These are phyloP conservation scores for Neoarius graeffei DNA, from an alignment of 2,113 vertebrate species.

Conservation along the genomic window DNA sequence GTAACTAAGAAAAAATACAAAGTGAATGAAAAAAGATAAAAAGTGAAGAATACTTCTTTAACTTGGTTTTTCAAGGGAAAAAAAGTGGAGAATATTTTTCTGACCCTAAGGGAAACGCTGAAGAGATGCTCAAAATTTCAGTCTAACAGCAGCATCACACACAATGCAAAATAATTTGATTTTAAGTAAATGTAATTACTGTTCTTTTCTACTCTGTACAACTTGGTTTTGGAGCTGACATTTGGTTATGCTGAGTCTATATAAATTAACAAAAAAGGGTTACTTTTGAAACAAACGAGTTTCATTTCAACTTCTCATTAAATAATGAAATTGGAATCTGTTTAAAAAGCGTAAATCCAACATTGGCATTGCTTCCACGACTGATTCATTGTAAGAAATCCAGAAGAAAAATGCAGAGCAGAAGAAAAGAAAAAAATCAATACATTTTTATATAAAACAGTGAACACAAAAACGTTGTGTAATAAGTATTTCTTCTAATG, in stretches of 20 bases:
- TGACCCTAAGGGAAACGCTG: too few relatives aligned
- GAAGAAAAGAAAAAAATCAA: neutral
- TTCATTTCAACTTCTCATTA: neutral
- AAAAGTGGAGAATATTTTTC: too few relatives aligned
- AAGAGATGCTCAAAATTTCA: too few relatives aligned
- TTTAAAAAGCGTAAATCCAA: slow-evolving; percentile 1
- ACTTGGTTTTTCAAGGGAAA: too few relatives aligned
- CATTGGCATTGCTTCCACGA: neutral
- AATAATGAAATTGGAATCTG: neutral
- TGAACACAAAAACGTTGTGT: neutral
- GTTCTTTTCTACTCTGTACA: too few relatives aligned
- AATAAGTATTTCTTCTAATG: neutral
- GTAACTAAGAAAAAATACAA: too few relatives aligned
- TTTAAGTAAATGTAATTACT: neutral
- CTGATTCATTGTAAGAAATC: neutral
- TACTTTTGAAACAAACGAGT: neutral
- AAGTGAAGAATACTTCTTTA: too few relatives aligned
- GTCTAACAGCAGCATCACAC: too few relatives aligned
- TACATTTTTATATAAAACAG: neutral
- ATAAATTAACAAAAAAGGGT: neutral
- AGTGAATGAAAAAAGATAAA: too few relatives aligned
- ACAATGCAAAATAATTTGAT: neutral
- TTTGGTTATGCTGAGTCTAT: neutral
- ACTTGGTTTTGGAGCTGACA: too few relatives aligned
- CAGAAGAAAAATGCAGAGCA: neutral